These are phyloP conservation scores for Cathartes aura DNA, from an alignment of 2,113 vertebrate species.

Conservation along the genomic window DNA sequence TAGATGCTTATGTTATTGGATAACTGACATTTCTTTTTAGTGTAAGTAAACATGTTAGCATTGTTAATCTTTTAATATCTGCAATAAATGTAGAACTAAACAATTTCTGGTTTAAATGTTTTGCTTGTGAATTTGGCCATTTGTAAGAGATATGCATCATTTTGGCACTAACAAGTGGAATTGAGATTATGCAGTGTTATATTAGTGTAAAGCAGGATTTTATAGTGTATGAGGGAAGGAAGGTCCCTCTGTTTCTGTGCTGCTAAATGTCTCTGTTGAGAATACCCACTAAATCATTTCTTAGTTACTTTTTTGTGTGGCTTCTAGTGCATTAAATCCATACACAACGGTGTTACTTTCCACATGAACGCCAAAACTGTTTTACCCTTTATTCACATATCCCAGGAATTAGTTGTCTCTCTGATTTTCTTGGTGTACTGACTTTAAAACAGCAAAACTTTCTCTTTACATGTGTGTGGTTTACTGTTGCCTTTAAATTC, in stretches of 20 bases:
- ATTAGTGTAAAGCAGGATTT: not conserved
- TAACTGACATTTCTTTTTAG: conserved; percentile 41
- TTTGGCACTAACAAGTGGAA: not conserved
- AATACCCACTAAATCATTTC: not conserved
- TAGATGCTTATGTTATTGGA: conserved; percentile 51
- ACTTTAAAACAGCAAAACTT: not conserved
- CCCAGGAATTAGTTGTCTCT: not conserved
- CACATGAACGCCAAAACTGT: not conserved
- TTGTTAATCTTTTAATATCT: conserved; percentile 58
- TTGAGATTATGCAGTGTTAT: not conserved
- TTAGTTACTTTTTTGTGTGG: not conserved
- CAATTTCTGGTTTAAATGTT: not conserved
- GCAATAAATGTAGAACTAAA: conserved; percentile 75
- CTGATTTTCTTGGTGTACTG: not conserved
- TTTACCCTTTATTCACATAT: not conserved
- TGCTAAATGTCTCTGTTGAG: not conserved
- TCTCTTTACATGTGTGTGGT: not conserved
- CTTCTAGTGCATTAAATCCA: not conserved
- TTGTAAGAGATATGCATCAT: not conserved
- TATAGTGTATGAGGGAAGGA: not conserved
- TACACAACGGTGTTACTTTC: not conserved
- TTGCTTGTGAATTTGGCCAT: conserved; percentile 30
- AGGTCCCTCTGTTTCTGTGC: not conserved
- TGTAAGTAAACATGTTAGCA: conserved; percentile 57
- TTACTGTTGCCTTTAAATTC: not conserved